Percentiles rank a stretch among this genome's conserved stretches.
Evolutionary conservation across 1,140 invertebrate species (phyloP).

Genomic region (Planococcus citri): DNA sequence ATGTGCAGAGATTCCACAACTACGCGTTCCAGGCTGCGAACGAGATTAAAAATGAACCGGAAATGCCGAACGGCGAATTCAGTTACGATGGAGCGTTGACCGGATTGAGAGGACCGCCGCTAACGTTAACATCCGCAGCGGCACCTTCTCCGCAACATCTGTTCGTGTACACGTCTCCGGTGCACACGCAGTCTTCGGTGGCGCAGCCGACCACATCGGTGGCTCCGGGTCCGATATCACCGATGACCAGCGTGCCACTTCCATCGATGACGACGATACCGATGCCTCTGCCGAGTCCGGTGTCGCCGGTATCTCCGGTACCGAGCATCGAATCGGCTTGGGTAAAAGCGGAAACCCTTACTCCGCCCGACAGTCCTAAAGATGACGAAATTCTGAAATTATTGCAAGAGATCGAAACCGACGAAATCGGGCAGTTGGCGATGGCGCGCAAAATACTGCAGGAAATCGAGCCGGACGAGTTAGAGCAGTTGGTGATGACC

Average conservation of each 20-base stretch:
- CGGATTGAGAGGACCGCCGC: background rate
- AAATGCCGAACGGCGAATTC: background rate
- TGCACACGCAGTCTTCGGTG: conserved; percentile 5
- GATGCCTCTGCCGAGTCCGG: background rate
- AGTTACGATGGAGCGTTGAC: no score
- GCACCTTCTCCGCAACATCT: conserved; percentile 21
- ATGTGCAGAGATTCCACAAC: conserved; percentile 22
- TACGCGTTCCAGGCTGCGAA: conserved; percentile 21
- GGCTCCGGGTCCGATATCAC: no score
- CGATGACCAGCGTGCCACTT: background rate
- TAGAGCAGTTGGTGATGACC: conserved; percentile 28
- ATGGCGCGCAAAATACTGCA: conserved; percentile 25
- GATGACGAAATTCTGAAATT: conserved; percentile 32
- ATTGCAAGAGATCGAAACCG: conserved; percentile 26
- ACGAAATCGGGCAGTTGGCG: conserved; percentile 28
- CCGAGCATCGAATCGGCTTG: conserved; percentile 26
- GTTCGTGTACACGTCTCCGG: conserved; percentile 10
- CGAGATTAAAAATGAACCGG: conserved; percentile 18
- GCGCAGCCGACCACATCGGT: conserved; percentile 15
- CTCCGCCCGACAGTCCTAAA: conserved; percentile 65
- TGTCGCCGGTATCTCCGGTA: conserved; percentile 36
- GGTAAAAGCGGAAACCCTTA: conserved; percentile 38
- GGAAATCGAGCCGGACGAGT: conserved; percentile 27
- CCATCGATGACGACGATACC: background rate
- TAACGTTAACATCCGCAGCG: background rate